Conservation (phyloP, 2,113 vertebrate species). For the Sinocyclocheilus grahami region DNA sequence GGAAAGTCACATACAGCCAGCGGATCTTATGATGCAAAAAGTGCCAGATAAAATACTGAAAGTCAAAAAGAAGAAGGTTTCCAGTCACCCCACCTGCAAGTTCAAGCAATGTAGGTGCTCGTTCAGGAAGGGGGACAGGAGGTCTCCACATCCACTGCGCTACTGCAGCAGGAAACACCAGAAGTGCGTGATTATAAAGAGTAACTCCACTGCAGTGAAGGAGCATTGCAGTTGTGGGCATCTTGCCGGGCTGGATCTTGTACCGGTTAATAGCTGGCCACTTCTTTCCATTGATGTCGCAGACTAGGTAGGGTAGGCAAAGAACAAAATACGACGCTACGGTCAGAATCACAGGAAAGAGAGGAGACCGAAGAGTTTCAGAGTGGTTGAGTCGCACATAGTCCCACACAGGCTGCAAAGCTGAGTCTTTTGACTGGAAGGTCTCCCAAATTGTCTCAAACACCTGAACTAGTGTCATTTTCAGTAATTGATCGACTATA, state of each 20-base stretch:
- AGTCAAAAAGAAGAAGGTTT: slow-evolving; percentile 77
- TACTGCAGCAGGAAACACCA: slow-evolving; percentile 73
- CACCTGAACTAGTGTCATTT: slow-evolving; percentile 52
- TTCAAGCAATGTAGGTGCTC: slow-evolving; percentile 68
- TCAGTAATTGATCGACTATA: neutral
- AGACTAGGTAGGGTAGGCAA: slow-evolving; percentile 69
- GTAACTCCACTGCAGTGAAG: slow-evolving; percentile 73
- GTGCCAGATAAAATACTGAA: slow-evolving; percentile 80
- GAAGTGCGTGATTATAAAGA: slow-evolving; percentile 73
- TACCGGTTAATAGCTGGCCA: slow-evolving; percentile 68
- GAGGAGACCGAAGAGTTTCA: slow-evolving; percentile 71
- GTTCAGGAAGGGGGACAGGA: slow-evolving; percentile 68
- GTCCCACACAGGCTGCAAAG: slow-evolving; percentile 75
- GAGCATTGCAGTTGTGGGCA: slow-evolving; percentile 64
- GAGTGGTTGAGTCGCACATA: slow-evolving; percentile 65
- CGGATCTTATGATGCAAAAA: slow-evolving; percentile 72
- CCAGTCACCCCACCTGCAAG: slow-evolving; percentile 65
- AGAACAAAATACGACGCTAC: slow-evolving; percentile 75
- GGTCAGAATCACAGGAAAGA: slow-evolving; percentile 72
- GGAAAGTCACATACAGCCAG: slow-evolving; percentile 76
- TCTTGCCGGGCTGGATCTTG: slow-evolving; percentile 70
- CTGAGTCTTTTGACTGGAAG: slow-evolving; percentile 51
- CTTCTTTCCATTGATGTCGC: slow-evolving; percentile 70
- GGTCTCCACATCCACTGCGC: slow-evolving; percentile 78
- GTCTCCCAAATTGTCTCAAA: slow-evolving; percentile 51